These are phyloP conservation scores for Euzophera pinguis DNA, from an alignment of 2,888 invertebrate species.

Conservation along the genomic window DNA sequence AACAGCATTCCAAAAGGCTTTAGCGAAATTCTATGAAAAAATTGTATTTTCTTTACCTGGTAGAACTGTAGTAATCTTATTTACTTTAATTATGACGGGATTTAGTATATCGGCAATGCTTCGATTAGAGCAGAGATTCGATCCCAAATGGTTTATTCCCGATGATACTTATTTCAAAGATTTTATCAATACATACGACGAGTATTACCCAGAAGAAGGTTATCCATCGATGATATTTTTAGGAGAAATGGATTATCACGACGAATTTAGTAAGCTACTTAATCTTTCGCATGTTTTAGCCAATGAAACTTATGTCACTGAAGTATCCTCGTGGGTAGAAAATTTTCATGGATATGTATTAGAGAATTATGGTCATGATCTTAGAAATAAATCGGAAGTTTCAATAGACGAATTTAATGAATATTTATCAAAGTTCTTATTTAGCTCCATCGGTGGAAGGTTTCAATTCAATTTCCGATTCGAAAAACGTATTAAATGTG, in stretches of 20 bases:
- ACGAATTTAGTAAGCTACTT: conserved; percentile 80
- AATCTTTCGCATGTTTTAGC: conserved; percentile 73
- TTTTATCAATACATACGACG: conserved; percentile 76
- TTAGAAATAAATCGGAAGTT: conserved; percentile 69
- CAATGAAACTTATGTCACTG: conserved; percentile 74
- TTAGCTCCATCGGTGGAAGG: conserved; percentile 83
- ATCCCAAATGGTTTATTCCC: conserved; percentile 89
- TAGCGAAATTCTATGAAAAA: conserved; percentile 82
- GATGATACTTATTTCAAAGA: conserved; percentile 83
- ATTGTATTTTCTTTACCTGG: conserved; percentile 83
- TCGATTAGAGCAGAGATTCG: conserved; percentile 87
- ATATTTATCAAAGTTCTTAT: conserved; percentile 85
- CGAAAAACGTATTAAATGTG: conserved; percentile 80
- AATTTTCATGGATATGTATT: conserved; percentile 82
- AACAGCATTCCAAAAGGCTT: conserved; percentile 78
- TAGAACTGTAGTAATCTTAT: conserved; percentile 81
- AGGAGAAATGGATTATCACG: conserved; percentile 82
- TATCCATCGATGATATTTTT: conserved; percentile 83
- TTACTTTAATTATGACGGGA: conserved; percentile 80
- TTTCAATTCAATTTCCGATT: conserved; percentile 85
- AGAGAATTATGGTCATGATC: conserved; percentile 70
- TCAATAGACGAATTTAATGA: conserved; percentile 78
- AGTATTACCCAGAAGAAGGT: conserved; percentile 83
- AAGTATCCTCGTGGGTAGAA: conserved; percentile 82
- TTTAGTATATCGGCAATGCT: conserved; percentile 82